These are phyloP conservation scores for Branchipolynoe longqiensis DNA, from an alignment of 2,888 invertebrate genomes.

Conservation along the genomic window DNA sequence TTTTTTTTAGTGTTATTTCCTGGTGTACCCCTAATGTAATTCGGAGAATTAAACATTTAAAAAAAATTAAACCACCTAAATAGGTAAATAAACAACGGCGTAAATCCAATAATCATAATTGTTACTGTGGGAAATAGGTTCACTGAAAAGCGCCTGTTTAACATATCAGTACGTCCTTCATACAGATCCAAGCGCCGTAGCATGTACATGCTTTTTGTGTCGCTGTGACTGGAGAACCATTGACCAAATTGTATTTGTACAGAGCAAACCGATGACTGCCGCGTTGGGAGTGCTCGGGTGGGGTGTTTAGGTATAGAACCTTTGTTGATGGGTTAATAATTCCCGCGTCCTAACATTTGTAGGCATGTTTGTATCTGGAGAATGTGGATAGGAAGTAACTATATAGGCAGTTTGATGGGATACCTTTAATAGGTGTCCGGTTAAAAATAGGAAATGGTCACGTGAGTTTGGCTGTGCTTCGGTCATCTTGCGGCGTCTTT, in stretches of 20 bases:
- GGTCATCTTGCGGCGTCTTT: not conserved
- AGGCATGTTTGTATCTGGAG: slow-evolving; percentile 36
- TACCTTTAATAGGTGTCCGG: slow-evolving; percentile 10
- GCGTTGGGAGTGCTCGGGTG: not conserved
- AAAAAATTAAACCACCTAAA: not conserved
- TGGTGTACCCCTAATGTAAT: too few species aligned
- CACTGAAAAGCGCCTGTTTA: slow-evolving; percentile 2
- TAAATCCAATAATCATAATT: too few species aligned
- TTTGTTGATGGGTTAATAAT: slow-evolving; percentile 14
- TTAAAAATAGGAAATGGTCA: not conserved
- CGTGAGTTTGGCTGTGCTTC: slow-evolving; percentile 1
- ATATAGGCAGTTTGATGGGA: not conserved
- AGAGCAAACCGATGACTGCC: not conserved
- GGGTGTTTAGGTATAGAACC: not conserved
- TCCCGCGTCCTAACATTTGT: slow-evolving; percentile 6
- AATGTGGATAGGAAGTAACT: slow-evolving; percentile 19
- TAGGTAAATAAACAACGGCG: too few species aligned
- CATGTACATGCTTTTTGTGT: slow-evolving; percentile 12
- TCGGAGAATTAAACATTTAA: not conserved
- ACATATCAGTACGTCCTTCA: slow-evolving; percentile 37
- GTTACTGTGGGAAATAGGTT: slow-evolving; percentile 14
- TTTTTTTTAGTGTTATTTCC: too few species aligned
- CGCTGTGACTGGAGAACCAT: not conserved
- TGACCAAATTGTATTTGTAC: slow-evolving; percentile 13
- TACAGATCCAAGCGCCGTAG: not conserved